phyloP scores from a whole-genome alignment of 2,797 vertebrate species.

The Ataeniobius toweri region DNA sequence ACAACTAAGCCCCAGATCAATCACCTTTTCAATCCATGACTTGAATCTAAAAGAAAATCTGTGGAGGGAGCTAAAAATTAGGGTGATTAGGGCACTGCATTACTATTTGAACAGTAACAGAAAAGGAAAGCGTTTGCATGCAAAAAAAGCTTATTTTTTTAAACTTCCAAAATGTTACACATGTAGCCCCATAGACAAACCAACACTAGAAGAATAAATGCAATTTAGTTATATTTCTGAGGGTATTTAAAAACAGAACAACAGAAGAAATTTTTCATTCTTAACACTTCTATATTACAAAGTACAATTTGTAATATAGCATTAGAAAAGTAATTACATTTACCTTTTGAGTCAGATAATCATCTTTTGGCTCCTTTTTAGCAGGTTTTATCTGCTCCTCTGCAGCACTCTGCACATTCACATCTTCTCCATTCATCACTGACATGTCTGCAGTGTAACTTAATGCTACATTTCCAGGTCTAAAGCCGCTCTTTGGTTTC shows the following conservation, averaged over 20 bases:
- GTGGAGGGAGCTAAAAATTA: too few species aligned
- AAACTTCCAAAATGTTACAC: not conserved
- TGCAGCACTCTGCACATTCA: slow-evolving; percentile 21
- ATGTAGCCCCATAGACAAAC: not conserved
- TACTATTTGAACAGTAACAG: not conserved
- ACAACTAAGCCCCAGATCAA: too few species aligned
- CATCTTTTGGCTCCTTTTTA: slow-evolving; percentile 34
- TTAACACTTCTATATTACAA: too few species aligned
- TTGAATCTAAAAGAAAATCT: too few species aligned
- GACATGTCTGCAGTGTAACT: slow-evolving; percentile 4
- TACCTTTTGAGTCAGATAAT: slow-evolving; percentile 60
- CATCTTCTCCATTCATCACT: slow-evolving; percentile 28
- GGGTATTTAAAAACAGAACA: not conserved
- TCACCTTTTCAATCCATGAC: too few species aligned
- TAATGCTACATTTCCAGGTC: slow-evolving; percentile 15
- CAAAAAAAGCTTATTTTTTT: not conserved
- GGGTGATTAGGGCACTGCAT: too few species aligned
- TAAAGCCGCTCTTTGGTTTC: slow-evolving; percentile 31
- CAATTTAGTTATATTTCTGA: not conserved
- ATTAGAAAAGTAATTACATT: slow-evolving; percentile 12
- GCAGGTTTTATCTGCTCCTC: slow-evolving; percentile 15
- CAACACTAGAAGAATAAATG: not conserved
- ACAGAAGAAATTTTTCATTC: not conserved
- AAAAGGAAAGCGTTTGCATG: not conserved
- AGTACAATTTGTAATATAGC: too few species aligned